Conservation (phyloP, 2,797 vertebrate species). For the Poeciliopsis paucimaculata region DNA sequence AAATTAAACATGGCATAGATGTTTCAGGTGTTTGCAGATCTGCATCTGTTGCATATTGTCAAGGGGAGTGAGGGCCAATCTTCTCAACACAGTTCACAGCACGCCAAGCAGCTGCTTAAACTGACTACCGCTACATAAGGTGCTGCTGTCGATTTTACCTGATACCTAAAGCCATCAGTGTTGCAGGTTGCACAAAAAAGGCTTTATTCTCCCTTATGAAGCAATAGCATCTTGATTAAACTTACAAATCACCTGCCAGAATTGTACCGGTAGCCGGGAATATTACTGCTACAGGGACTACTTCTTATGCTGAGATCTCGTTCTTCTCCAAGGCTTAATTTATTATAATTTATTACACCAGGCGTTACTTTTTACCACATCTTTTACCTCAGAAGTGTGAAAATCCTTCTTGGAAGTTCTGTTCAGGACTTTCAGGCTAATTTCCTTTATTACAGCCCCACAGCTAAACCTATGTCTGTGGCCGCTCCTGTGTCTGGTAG, state of each 20-base stretch:
- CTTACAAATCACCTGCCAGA: slow-evolving; percentile 34
- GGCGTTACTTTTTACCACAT: not conserved
- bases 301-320: not conserved
- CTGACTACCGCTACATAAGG: not conserved
- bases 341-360: slow-evolving; percentile 7
- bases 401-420: slow-evolving; percentile 6
- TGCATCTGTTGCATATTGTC: not conserved
- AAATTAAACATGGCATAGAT: not conserved
- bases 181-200: slow-evolving; percentile 13
- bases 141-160: not conserved
- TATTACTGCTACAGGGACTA: slow-evolving; percentile 18
- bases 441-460: slow-evolving; percentile 24
- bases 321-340: slow-evolving; percentile 11
- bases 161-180: slow-evolving; percentile 10
- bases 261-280: slow-evolving; percentile 16
- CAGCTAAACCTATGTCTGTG: slow-evolving; percentile 19
- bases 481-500: slow-evolving; percentile 4
- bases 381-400: slow-evolving; percentile 9
- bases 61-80: not conserved
- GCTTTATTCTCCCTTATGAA: slow-evolving; percentile 24
- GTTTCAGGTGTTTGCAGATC: not conserved
- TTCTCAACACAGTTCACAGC: not conserved
- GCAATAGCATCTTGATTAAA: slow-evolving; percentile 33
- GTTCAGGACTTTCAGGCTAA: slow-evolving; percentile 18
- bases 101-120: not conserved